A percentile compares a stretch with the other conserved stretches of the same genome.
These are phyloP conservation scores for Phalacrocorax pelagicus DNA, from an alignment of 2,113 vertebrate genomes.

Conservation along the genomic window DNA sequence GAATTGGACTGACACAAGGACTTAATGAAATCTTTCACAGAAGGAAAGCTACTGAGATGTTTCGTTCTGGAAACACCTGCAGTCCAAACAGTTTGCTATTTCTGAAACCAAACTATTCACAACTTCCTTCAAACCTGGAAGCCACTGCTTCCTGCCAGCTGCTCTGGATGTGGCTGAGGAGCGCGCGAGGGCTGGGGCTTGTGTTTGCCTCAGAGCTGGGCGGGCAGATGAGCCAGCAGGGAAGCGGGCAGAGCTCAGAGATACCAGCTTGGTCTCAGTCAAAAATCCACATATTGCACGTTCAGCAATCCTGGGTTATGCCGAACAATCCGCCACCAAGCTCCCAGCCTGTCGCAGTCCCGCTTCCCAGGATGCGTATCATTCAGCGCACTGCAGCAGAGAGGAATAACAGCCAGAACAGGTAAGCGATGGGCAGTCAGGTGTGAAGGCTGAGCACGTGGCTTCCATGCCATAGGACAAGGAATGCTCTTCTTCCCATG, in stretches of 20 bases:
- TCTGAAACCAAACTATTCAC: conserved; percentile 10
- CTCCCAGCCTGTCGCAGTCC: background rate
- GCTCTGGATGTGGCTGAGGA: background rate
- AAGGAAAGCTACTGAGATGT: background rate
- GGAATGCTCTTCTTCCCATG: background rate
- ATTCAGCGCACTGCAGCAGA: background rate
- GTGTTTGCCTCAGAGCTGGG: background rate
- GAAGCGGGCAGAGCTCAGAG: background rate
- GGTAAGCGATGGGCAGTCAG: background rate
- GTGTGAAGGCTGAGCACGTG: background rate
- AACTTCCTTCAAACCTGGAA: conserved; percentile 38
- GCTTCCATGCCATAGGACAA: background rate
- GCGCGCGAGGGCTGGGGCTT: background rate
- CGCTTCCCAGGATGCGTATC: rapidly evolving
- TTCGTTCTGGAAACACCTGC: conserved; percentile 35
- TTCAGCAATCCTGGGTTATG: background rate
- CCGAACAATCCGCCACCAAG: background rate
- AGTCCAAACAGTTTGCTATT: background rate
- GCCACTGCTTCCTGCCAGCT: conserved; percentile 25
- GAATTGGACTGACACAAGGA: background rate
- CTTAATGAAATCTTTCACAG: background rate
- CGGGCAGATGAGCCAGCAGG: background rate
- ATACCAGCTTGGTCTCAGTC: background rate
- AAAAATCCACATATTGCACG: rapidly evolving
- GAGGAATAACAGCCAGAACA: background rate